Base-by-base conservation (phyloP, 1,140 invertebrate genomes). In the Penaeus chinensis region DNA sequence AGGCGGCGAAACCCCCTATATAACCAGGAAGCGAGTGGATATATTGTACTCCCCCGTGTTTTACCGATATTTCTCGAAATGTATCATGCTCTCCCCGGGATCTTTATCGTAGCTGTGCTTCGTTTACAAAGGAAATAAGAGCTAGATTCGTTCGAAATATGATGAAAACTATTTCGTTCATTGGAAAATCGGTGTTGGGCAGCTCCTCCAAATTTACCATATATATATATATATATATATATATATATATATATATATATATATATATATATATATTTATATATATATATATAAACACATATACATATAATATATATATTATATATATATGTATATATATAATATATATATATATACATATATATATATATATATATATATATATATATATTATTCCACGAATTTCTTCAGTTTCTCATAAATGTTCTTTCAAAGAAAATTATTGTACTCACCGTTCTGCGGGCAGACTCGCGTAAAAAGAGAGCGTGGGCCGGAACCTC, bases 401-500 rank as follows among this genome's bases (percentile, higher is more conserved):
- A 66, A 82, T 32, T 32, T 66, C 60, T 27, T 66, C 20, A 27
- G 27, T 63, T 8, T 42, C 19, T 19, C n/a, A 19, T n/a, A 87
- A 81, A 87, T 76, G 79, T 13, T 0, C 2, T 19, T 8, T 24
- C 32, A 37, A 77, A 77, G 47, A 77, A 27, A 47, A 11, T 37
- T 7, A 8, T 3, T 42, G 24, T 54, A 81, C 85, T 80, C 60
- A 87, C 85, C 85, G n/a, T 22, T 22, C 16, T 27, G 5, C 37
- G 85, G 85, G 63, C 20, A 37, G 85, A 74, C 85, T 87, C 85
- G 62, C 85, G 85, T 63, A 87, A 24, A 54, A 87, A 87, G 37
- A 87, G 85, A 4, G 85, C 85, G 65, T 87, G 85, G 24, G 78
- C 85, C 24, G 85, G 85, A 65, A 63, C 42, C 2, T 87, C 85